Percentiles rank a stretch among this genome's conserved stretches.
phyloP scores from a whole-genome alignment of 2,113 vertebrate genomes.

The Montifringilla adamsi region DNA sequence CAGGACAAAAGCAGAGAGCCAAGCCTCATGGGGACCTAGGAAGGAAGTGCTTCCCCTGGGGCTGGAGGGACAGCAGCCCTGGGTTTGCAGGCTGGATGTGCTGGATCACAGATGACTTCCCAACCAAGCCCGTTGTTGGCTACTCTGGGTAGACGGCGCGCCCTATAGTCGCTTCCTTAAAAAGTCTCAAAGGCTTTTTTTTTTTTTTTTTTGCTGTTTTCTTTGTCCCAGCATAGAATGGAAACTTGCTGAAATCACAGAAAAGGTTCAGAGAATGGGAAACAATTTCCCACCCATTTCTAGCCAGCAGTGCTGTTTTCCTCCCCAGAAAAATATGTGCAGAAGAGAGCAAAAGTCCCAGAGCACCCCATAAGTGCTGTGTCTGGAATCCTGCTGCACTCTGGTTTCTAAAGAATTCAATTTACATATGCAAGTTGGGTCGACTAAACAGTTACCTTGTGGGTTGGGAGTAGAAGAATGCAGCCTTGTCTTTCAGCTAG shows the following conservation, averaged over 20 bases:
- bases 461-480: conserved; percentile 66
- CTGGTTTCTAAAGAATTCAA: conserved; percentile 64
- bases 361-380: conserved; percentile 31
- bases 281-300: conserved; percentile 48
- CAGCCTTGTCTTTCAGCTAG: conserved; percentile 70
- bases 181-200: not conserved
- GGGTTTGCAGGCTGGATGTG: not conserved
- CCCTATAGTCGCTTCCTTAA: not conserved
- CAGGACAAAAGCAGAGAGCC: not conserved
- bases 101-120: not conserved
- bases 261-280: conserved; percentile 44
- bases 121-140: not conserved
- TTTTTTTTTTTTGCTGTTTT: conserved; percentile 6
- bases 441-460: conserved; percentile 59
- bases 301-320: conserved; percentile 47
- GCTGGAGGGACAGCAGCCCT: not conserved
- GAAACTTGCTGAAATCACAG: conserved; percentile 58
- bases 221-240: conserved; percentile 46
- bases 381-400: conserved; percentile 44
- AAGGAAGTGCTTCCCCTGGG: not conserved
- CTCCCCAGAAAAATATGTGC: conserved; percentile 45
- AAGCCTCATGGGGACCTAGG: not conserved
- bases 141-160: not conserved
- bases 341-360: conserved; percentile 31
- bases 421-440: conserved; percentile 60